A percentile compares a stretch with the other conserved stretches of the same genome.
Conservation (phyloP, 1,140 invertebrate genomes). For the Orussus abietinus region DNA sequence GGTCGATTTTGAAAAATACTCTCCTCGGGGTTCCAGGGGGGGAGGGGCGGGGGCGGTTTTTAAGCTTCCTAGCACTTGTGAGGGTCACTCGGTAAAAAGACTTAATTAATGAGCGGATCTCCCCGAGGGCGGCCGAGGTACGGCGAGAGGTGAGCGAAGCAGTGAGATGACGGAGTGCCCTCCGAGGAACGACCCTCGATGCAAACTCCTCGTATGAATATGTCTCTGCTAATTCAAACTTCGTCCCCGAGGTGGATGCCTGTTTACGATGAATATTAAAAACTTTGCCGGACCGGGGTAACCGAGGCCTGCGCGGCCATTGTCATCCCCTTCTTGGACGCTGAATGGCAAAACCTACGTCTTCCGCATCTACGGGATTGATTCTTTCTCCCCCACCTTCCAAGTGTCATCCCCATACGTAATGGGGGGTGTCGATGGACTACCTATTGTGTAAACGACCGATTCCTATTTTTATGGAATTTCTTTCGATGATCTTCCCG, state of each 20-base stretch:
- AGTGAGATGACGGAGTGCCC: constrained; percentile 54
- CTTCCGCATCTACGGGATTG: too few species aligned
- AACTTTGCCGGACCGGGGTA: constrained; percentile 32
- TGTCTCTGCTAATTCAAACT: constrained; percentile 57
- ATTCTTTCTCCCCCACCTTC: too few species aligned
- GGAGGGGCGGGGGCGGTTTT: constrained; percentile 32
- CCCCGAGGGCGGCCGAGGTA: constrained; percentile 44
- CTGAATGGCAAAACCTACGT: too few species aligned
- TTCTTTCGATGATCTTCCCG: too few species aligned
- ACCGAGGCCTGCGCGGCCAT: too few species aligned
- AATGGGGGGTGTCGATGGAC: too few species aligned
- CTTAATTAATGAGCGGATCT: constrained; percentile 52
- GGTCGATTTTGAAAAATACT: too few species aligned
- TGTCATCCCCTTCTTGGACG: too few species aligned
- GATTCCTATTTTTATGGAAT: too few species aligned
- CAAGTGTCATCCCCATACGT: too few species aligned
- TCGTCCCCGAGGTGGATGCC: constrained; percentile 49
- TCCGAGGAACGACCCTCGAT: constrained; percentile 54
- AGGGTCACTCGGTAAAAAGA: constrained; percentile 52
- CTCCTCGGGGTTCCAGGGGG: too few species aligned
- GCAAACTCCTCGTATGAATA: constrained; percentile 56
- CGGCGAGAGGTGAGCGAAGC: constrained; percentile 39
- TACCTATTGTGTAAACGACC: too few species aligned
- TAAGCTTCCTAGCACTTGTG: constrained; percentile 46
- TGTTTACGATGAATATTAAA: constrained; percentile 54